Evolutionary conservation across 2,888 invertebrate species (phyloP).

Genomic region (Dione vanillae): DNA sequence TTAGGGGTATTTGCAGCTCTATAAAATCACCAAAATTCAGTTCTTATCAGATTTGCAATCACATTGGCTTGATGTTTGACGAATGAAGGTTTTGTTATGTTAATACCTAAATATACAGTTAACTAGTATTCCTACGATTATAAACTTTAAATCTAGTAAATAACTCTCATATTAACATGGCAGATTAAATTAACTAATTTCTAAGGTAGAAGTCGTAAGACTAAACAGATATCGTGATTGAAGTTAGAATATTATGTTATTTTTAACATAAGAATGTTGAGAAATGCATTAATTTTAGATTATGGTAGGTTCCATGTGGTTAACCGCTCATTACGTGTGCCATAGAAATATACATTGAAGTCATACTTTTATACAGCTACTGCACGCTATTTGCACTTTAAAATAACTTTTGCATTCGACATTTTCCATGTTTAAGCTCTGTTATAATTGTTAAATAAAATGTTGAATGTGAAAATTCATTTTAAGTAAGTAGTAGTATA

Average conservation of each 20-base stretch:
- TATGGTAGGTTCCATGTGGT: conserved; percentile 20
- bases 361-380: conserved; percentile 21
- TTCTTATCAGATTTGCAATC: conserved; percentile 70
- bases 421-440: neutral
- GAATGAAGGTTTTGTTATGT: conserved; percentile 82
- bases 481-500: too few species aligned
- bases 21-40: conserved; percentile 49
- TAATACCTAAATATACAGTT: conserved; percentile 60
- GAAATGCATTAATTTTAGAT: conserved; percentile 32
- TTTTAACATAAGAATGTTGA: conserved; percentile 27
- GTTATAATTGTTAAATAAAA: neutral
- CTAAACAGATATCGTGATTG: conserved; percentile 34
- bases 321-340: conserved; percentile 36
- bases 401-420: neutral
- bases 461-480: neutral
- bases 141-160: conserved; percentile 24
- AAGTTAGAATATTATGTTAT: conserved; percentile 31
- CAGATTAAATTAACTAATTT: neutral
- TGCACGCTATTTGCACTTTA: conserved; percentile 35
- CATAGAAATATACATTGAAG: conserved; percentile 24
- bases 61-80: conserved; percentile 72
- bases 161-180: conserved; percentile 5
- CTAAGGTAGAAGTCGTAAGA: conserved; percentile 17
- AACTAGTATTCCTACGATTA: conserved; percentile 30
- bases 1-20: conserved; percentile 56